phyloP scores from a whole-genome alignment of 2,113 vertebrate species.

The Casuarius casuarius region DNA sequence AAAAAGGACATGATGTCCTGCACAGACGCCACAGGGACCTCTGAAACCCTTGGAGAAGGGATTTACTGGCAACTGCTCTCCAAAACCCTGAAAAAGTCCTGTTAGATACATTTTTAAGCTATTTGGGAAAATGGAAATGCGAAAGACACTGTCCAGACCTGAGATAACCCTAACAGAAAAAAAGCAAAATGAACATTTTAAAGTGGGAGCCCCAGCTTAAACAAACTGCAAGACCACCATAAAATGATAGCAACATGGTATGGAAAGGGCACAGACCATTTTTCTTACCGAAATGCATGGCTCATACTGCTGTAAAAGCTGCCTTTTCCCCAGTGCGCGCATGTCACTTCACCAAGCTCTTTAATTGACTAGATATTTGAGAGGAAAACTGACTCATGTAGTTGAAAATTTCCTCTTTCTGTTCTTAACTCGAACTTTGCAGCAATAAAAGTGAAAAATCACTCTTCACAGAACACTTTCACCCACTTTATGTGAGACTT shows the following conservation, averaged over 20 bases:
- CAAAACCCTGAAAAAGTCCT: not conserved
- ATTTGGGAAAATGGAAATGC: not conserved
- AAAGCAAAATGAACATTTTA: not conserved
- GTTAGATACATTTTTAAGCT: not conserved
- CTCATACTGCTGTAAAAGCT: not conserved
- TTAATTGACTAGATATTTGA: fast-evolving
- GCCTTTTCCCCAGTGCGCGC: not conserved
- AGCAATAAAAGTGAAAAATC: not conserved
- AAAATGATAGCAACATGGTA: not conserved
- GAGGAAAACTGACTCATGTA: not conserved
- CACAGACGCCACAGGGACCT: not conserved
- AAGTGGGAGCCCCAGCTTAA: not conserved
- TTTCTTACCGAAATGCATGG: not conserved
- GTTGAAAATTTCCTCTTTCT: not conserved
- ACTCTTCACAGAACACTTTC: no score
- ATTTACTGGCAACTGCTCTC: not conserved
- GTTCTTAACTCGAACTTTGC: not conserved
- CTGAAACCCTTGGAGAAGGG: not conserved
- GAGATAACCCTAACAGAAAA: not conserved
- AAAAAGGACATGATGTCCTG: not conserved
- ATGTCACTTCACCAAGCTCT: fast-evolving
- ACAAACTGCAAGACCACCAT: not conserved
- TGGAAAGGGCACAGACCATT: not conserved
- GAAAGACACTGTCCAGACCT: not conserved
- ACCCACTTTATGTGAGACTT: not conserved